phyloP scores from a whole-genome alignment of 2,888 invertebrate species.

The Nymphalis polychloros region DNA sequence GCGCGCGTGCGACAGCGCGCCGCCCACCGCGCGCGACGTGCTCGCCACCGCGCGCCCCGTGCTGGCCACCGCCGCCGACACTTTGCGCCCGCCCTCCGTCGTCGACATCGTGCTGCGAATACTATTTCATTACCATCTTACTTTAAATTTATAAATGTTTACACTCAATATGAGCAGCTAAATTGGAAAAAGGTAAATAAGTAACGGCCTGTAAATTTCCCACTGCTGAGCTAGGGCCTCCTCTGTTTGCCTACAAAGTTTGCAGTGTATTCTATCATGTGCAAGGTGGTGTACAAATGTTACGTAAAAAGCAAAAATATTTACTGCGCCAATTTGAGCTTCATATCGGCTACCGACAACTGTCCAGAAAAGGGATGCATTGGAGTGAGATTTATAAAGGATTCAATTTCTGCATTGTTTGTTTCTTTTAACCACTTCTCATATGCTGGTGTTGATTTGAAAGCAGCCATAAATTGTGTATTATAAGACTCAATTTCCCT shows the following conservation, averaged over 20 bases:
- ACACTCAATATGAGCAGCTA: not conserved
- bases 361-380: slow-evolving; percentile 98
- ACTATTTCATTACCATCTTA: not conserved
- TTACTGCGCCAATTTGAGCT: slow-evolving; percentile 94
- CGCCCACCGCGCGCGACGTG: slow-evolving; percentile 83
- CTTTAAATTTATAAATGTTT: not conserved
- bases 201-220: too few species aligned
- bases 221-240: too few species aligned
- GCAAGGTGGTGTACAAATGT: too few species aligned
- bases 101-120: slow-evolving; percentile 93
- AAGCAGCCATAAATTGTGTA: slow-evolving; percentile 89
- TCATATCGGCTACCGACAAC: slow-evolving; percentile 96
- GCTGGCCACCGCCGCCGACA: slow-evolving; percentile 95
- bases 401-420: slow-evolving; percentile 83
- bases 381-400: slow-evolving; percentile 86
- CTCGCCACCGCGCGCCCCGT: slow-evolving; percentile 93
- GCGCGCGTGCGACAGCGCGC: slow-evolving; percentile 93
- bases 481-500: slow-evolving; percentile 95
- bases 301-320: slow-evolving; percentile 55
- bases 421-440: slow-evolving; percentile 88
- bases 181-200: too few species aligned
- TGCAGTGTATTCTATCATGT: too few species aligned
- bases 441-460: slow-evolving; percentile 94
- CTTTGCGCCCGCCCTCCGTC: slow-evolving; percentile 94
- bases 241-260: too few species aligned